Evolutionary conservation across 37 sponge, comb jelly and placozoan species (phyloP).

Genomic region (Mnemiopsis leidyi): DNA sequence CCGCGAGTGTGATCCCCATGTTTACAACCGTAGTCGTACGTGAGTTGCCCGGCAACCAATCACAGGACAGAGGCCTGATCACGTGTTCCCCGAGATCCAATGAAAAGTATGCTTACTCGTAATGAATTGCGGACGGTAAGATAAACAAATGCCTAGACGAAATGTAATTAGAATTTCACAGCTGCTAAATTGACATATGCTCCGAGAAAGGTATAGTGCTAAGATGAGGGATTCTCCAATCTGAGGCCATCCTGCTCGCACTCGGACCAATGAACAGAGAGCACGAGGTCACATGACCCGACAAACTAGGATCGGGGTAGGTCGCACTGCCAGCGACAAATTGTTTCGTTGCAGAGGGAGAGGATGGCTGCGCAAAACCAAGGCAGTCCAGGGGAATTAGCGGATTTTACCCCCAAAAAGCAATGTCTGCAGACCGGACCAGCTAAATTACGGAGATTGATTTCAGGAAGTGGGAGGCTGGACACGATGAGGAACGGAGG

Average conservation of each 20-base stretch:
- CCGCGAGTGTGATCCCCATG: background rate
- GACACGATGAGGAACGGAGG: background rate
- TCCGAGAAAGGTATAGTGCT: background rate
- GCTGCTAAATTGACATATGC: constrained; percentile 59
- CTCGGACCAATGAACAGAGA: background rate
- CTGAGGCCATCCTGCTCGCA: background rate
- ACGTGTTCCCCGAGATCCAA: background rate
- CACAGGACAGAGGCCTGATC: background rate
- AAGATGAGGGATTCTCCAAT: background rate
- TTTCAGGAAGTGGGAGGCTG: background rate
- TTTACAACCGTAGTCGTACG: background rate
- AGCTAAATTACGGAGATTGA: background rate
- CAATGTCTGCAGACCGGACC: background rate
- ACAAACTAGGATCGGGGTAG: background rate
- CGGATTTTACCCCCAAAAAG: background rate
- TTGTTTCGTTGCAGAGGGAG: background rate
- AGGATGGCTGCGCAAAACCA: background rate
- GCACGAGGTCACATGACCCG: background rate
- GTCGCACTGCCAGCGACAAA: background rate
- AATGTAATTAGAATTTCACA: constrained; percentile 56
- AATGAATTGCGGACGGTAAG: constrained; percentile 56
- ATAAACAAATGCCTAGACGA: constrained; percentile 63
- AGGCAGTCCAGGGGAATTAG: background rate
- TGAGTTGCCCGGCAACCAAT: background rate
- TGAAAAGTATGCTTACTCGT: background rate